Base-by-base conservation (phyloP, 2,888 invertebrate species). In the Archaeoteleia sp. region DNA sequence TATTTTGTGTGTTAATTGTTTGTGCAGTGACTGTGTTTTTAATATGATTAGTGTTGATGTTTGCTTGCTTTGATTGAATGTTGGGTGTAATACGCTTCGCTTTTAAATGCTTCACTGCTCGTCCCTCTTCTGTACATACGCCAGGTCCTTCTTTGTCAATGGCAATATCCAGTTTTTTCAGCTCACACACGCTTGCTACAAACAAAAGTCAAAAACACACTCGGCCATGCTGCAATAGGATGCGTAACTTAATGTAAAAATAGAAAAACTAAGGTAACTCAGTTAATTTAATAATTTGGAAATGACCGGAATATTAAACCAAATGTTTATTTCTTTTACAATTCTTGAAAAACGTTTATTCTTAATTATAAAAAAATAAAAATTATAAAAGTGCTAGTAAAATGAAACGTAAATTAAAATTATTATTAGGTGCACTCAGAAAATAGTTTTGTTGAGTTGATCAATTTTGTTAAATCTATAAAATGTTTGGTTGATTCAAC, bases 131-230 rank as follows among this genome's bases (percentile, higher is more conserved):
- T 72, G 68, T 72, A 71, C 74, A 74, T 74, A 74, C 74, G 73
- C 74, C 80, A 71, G 76, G 72, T 68, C 76, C 74, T 65, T 68
- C 77, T 75, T 74, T 74, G 60, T 80, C 79, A 76, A 78, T 71
- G 73, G 76, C 68, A 74, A 84, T 79, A 73, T 78, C 83, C 83
- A 85, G 77, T 67, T 82, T 84, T 81, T 84, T 81, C 83, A 83
- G 84, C 81, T 82, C 79, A 77, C 82, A 83, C 73, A 84, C 77
- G 81, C 79, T 84, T 76, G 78, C 85, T 85, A 84, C 80, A 84
- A 84, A 62, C 42, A 70, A 72, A 76, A 78, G 74, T 73, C 68
- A 71, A 71, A 82, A 80, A 78, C 77, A 80, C 80, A 79, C 81
- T 81, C 80, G 76, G 80, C 80, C 83, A 83, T 83, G 83, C 83